A percentile compares a stretch with the other conserved stretches of the same genome.
Evolutionary conservation across 2,888 invertebrate genomes (phyloP).

Genomic region (Caenorhabditis imperialis): DNA sequence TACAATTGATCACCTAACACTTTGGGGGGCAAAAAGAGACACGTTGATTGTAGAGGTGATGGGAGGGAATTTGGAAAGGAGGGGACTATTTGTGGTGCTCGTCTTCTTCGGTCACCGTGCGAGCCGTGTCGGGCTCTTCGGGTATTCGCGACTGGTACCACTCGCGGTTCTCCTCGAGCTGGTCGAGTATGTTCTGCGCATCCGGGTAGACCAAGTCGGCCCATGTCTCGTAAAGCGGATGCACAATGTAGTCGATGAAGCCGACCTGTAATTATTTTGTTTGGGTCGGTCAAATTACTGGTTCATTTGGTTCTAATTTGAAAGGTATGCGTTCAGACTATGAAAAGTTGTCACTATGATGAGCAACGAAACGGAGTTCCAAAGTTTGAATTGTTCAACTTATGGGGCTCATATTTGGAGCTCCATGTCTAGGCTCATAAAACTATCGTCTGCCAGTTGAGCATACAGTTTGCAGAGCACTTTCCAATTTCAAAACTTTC

Average conservation of each 20-base stretch:
- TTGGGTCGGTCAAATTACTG: too few relatives aligned
- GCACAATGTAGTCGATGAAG: slow-evolving; percentile 99
- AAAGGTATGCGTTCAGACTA: too few relatives aligned
- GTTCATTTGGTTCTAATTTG: too few relatives aligned
- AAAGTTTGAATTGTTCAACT: too few relatives aligned
- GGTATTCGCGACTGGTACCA: slow-evolving; percentile 75
- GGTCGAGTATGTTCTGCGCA: slow-evolving; percentile 97
- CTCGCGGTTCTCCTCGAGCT: slow-evolving; percentile 92
- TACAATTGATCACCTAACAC: slow-evolving; percentile 36
- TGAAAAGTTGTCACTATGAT: too few relatives aligned
- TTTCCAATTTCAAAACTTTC: too few relatives aligned
- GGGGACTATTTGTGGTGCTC: slow-evolving; percentile 24
- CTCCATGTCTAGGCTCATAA: too few relatives aligned
- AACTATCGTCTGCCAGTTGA: too few relatives aligned
- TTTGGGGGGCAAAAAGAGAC: background rate
- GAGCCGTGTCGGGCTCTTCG: slow-evolving; percentile 68
- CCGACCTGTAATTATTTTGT: slow-evolving; percentile 90
- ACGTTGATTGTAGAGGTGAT: too few relatives aligned
- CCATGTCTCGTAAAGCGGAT: slow-evolving; percentile 99
- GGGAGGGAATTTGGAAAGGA: background rate
- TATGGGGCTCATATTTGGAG: too few relatives aligned
- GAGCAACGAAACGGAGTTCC: too few relatives aligned
- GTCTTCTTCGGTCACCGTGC: slow-evolving; percentile 46
- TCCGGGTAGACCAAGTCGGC: slow-evolving; percentile 98
- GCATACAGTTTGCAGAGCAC: too few relatives aligned